These are phyloP conservation scores for Drosophila nigritarsus DNA, from an alignment of 2,888 invertebrate genomes.

Conservation along the genomic window DNA sequence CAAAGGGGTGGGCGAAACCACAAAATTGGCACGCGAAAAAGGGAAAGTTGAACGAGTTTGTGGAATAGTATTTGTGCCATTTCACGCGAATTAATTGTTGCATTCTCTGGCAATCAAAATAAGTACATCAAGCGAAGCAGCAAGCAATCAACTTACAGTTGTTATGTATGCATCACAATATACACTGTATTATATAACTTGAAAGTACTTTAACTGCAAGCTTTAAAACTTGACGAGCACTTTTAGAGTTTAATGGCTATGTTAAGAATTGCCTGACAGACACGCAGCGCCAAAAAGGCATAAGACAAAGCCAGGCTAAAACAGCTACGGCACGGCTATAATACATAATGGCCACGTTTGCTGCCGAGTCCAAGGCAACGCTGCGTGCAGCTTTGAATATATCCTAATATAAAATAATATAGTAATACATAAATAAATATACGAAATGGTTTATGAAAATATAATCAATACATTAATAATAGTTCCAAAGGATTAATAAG, in stretches of 20 bases:
- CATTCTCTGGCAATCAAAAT: constrained; percentile 55
- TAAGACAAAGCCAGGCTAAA: not conserved
- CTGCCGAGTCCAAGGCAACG: not conserved
- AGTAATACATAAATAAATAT: too few species aligned
- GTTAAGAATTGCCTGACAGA: constrained; percentile 47
- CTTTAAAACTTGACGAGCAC: constrained; percentile 4
- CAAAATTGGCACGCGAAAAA: constrained; percentile 26
- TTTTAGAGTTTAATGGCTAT: constrained; percentile 23
- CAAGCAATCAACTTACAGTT: constrained; percentile 22
- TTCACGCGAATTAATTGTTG: constrained; percentile 68
- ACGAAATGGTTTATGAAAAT: not conserved
- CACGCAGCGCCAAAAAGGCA: constrained; percentile 43
- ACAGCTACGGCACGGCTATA: not conserved
- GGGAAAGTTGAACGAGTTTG: constrained; percentile 9
- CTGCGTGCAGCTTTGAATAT: not conserved
- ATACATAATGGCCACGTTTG: not conserved
- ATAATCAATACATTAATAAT: not conserved
- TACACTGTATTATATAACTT: constrained; percentile 1
- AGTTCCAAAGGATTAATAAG: not conserved
- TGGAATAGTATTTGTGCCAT: constrained; percentile 30
- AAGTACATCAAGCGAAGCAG: constrained; percentile 19
- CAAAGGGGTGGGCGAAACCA: constrained; percentile 10
- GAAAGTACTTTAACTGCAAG: constrained; percentile 4
- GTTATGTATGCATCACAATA: not conserved
- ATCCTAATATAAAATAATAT: not conserved